Evolutionary conservation across 2,888 invertebrate genomes (phyloP), one percentile per base, ranked within the genome.

Genomic region (Horisme vitalbata): DNA sequence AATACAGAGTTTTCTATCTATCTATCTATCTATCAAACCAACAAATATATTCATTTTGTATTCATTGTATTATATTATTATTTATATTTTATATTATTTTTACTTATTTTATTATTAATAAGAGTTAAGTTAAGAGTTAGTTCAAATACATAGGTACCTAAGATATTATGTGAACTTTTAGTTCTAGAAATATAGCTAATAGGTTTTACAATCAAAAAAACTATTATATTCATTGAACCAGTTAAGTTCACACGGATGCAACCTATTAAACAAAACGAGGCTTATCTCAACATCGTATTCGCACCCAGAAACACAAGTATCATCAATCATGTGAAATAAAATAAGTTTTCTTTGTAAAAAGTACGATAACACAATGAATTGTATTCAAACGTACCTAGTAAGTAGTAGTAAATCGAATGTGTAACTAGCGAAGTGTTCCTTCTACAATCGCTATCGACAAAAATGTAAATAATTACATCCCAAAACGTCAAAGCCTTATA

Each of bases 381-480:
- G n/a, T 48, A 50, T 35, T 38, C 27, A 38, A 45, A 45, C 41
- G 31, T 26, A 37, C 36, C 18, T 47, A 45, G 39, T 37, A n/a
- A n/a, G 15, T 15, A 18, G 33, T 27, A 35, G 49, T 49, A 44
- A 53, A 45, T 51, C 41, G 31, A 47, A n/a, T n/a, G n/a, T n/a
- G 45, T 35, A 21, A 9, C 34, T 41, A 33, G 36, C 33, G 50
- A 58, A 59, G 54, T 36, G 37, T 33, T 45, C 38, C 28, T 46
- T 37, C 34, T 58, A 51, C 62, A 63, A 67, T 52, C 56, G 54
- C 52, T 46, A 49, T 55, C n/a, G n/a, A n/a, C n/a, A n/a, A n/a
- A n/a, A n/a, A n/a, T n/a, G n/a, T n/a, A n/a, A n/a, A n/a, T n/a
- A n/a, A n/a, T n/a, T n/a, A n/a, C n/a, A n/a, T n/a, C n/a, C n/a